Evolutionary conservation across 1,140 invertebrate species (phyloP).

Genomic region (Chelonus insularis): DNA sequence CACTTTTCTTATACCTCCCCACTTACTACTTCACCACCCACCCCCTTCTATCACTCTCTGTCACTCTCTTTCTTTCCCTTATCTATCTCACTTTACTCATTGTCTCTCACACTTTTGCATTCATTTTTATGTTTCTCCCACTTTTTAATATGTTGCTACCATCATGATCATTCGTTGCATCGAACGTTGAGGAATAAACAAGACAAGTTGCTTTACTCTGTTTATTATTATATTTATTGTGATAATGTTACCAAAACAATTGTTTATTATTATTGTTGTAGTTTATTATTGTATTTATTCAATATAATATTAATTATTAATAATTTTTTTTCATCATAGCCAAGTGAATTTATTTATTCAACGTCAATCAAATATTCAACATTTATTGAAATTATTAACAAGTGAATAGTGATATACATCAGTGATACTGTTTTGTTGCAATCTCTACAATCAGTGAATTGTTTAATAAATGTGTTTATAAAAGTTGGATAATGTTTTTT

Average conservation of each 20-base stretch:
- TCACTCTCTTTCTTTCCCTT: neutral
- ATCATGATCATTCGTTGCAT: slow-evolving; percentile 25
- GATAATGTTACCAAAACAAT: no score
- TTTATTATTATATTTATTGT: neutral
- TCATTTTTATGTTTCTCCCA: slow-evolving; percentile 22
- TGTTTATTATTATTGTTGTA: neutral
- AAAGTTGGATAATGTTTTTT: no score
- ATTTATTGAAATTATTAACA: no score
- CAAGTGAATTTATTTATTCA: neutral
- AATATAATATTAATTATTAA: neutral
- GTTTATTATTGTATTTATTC: neutral
- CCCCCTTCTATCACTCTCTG: no score
- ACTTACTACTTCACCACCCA: no score
- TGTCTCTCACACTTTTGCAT: slow-evolving; percentile 9
- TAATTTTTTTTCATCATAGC: neutral
- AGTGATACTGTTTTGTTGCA: no score
- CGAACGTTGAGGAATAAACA: slow-evolving; percentile 20
- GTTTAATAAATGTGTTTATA: no score
- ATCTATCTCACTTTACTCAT: neutral
- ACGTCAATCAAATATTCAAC: no score
- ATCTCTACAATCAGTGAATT: no score
- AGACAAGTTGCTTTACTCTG: slow-evolving; percentile 15
- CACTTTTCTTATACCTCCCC: no score
- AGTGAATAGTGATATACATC: no score
- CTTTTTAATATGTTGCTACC: slow-evolving; percentile 16